Evolutionary conservation across 1,140 invertebrate genomes (phyloP), one percentile per base, ranked within the genome.

Genomic region (Helicoverpa zea): DNA sequence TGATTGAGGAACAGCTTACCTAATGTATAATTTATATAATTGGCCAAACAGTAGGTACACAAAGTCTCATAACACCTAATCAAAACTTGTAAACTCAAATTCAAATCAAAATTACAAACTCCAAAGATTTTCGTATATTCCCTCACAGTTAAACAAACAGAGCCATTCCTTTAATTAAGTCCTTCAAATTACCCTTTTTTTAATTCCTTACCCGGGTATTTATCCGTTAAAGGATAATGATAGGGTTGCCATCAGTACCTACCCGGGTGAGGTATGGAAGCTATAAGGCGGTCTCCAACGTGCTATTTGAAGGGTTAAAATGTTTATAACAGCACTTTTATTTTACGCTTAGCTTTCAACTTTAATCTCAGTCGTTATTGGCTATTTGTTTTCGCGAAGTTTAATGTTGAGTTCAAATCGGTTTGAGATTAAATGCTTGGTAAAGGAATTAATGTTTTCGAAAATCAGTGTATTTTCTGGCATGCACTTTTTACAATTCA

Each of bases 241-340:
- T 56, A 35, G 70, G 66, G 49, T 49, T 23, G 66, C 18, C 66
- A 70, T 51, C 11, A 70, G 66, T 64, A 64, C 14, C 29, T 30
- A 30, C 7, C 35, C 35, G 61, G 61, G 14, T 66, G 35, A 11
- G 63, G 9, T 66, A 66, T 66, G 47, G 47, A 16, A 16, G 66
- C 11, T 70, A 10, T 16, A 52, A 13, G 68, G 14, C 16, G 23
- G 68, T 80, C 81, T 76, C 76, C 58, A 14, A 59, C n/a, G 51
- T n/a, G 30, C 77, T 43, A 73, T 83, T 76, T 56, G 64, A 83
- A 77, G 73, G 78, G 72, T 83, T 82, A 58, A 64, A 66, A 35
- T 73, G 56, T 70, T 74, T 73, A 66, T 72, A 77, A 64, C 78
- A n/a, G 49, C 64, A 16, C 73, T 73, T 83, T 80, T 80, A 80